Base-by-base conservation (phyloP, 1,140 invertebrate genomes). In the Trichonephila inaurata region DNA sequence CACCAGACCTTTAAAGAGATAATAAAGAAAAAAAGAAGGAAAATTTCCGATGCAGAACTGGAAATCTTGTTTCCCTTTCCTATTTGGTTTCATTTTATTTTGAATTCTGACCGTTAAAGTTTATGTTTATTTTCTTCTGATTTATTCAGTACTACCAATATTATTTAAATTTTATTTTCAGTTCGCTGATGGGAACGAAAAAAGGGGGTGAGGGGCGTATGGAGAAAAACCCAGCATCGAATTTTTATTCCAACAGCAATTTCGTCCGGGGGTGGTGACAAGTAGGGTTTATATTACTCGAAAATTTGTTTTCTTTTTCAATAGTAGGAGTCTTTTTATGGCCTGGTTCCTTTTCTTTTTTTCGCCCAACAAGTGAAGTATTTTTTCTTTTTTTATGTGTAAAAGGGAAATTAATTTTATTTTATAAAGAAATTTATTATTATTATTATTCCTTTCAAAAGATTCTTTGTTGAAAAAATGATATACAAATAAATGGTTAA, bases 121-220 rank as follows among this genome's bases (percentile, higher is more conserved):
- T 92, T 85, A 92, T 92, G 90, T 92, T 92, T 92, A 92, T 92
- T 92, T 92, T 92, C 90, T 66, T 44, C 90, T 61, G 82, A 92
- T 92, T 92, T 92, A 92, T 92, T 92, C 90, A 92, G 81, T 85
- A 92, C 90, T 85, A 92, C 90, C 90, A 92, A 92, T 92, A 92
- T 92, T 92, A 92, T 92, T 92, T 92, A 92, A 92, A 92, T 92
- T 92, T 92, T 92, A 85, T 92, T 92, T 92, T 92, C 90, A 81
- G 90, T 92, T 69, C 81, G 40, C 61, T 85, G 62, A 85, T 85
- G 81, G 77, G 33, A n/a, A 62, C 51, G 77, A 44, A 21, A 28
- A 12, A 16, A 28, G 62, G 40, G 60, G 18, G 88, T 33, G 87
- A 12, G 21, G 88, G 28, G 19, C 40, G 16, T 44, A 44, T 77